Percentiles rank a stretch among this genome's conserved stretches.
Conservation (phyloP, 2,113 vertebrate species). For the Macquaria ambigua region DNA sequence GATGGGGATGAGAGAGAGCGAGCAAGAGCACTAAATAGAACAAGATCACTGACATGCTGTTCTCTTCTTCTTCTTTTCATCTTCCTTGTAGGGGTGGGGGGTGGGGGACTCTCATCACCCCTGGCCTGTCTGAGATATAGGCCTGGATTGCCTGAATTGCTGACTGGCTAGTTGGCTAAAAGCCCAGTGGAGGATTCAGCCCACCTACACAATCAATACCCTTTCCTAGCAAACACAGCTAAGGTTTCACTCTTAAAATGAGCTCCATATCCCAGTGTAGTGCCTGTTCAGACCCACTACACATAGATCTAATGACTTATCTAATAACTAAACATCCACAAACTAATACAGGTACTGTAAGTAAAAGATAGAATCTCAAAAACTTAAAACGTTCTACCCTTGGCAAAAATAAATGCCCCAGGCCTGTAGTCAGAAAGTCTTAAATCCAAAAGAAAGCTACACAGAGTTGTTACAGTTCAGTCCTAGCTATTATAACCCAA, state of each 20-base stretch:
- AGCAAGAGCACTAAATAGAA: constrained; percentile 12
- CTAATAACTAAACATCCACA: constrained; percentile 1
- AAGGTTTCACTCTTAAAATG: constrained; percentile 54
- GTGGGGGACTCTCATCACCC: constrained; percentile 32
- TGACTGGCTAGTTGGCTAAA: constrained; percentile 60
- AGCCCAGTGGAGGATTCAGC: constrained; percentile 46
- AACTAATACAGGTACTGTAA: not conserved
- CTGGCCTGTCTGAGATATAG: constrained; percentile 30
- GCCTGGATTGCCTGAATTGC: constrained; percentile 52
- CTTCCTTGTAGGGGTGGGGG: constrained; percentile 6
- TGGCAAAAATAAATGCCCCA: constrained; percentile 12
- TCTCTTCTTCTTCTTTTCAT: constrained; percentile 42
- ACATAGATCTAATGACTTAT: not conserved
- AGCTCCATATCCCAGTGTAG: constrained; percentile 22
- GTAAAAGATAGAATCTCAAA: not conserved
- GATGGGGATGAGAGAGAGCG: not conserved
- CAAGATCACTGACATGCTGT: constrained; percentile 19
- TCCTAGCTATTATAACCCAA: constrained; percentile 37
- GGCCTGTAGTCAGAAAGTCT: not conserved
- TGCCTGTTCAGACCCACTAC: not conserved
- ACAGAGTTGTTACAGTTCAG: constrained; percentile 28
- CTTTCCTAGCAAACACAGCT: constrained; percentile 35
- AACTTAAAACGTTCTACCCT: not conserved
- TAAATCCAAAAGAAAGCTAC: not conserved
- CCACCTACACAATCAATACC: constrained; percentile 68